Evolutionary conservation across 2,113 vertebrate genomes (phyloP).

Genomic region (Alosa alosa): DNA sequence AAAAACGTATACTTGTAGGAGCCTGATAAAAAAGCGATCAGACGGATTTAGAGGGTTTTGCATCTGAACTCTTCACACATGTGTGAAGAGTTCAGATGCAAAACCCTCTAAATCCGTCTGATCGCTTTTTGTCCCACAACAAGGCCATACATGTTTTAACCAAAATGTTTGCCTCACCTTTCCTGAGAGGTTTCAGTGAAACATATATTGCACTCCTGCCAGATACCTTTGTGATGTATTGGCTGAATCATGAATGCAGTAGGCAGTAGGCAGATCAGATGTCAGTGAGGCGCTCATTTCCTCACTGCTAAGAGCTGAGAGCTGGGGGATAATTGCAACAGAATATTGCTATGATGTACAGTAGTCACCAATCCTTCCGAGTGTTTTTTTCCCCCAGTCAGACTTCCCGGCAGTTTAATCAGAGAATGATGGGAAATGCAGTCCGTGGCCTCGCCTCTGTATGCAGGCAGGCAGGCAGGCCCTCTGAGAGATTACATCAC

Average conservation of each 20-base stretch:
- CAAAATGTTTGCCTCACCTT: background rate
- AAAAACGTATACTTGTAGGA: too few species aligned
- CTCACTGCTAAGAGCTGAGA: background rate
- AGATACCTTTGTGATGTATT: background rate
- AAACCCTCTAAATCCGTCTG: too few species aligned
- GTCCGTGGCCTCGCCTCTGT: background rate
- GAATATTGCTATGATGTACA: background rate
- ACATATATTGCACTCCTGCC: background rate
- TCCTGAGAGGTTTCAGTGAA: background rate
- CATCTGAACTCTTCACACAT: too few species aligned
- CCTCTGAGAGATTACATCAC: slow-evolving; percentile 29
- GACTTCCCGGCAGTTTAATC: background rate
- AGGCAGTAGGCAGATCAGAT: background rate
- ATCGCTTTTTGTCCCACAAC: too few species aligned
- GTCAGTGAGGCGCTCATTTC: background rate
- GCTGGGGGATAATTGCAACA: background rate
- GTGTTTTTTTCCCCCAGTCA: background rate
- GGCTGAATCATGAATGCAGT: background rate
- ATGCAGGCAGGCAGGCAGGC: background rate
- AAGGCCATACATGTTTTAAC: background rate
- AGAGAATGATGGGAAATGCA: slow-evolving; percentile 1
- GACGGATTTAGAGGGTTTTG: too few species aligned
- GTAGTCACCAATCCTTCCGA: background rate
- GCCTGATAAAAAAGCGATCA: too few species aligned
- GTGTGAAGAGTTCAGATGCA: too few species aligned